These are phyloP conservation scores for Seriola rivoliana DNA, from an alignment of 2,113 vertebrate genomes.

Conservation along the genomic window DNA sequence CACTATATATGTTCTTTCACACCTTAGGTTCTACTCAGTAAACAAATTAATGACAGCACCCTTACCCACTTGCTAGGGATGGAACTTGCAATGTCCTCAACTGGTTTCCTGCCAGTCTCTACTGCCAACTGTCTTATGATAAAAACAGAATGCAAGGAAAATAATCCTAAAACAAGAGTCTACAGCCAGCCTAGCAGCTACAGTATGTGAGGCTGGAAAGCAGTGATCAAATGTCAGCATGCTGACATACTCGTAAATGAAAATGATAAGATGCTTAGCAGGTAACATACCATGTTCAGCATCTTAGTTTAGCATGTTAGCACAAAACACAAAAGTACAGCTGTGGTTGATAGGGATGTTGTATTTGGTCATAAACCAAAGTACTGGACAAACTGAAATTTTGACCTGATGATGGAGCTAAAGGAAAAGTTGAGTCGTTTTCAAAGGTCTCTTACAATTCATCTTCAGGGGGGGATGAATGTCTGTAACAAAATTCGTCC, in stretches of 20 bases:
- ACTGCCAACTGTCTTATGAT: neutral
- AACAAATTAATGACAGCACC: neutral
- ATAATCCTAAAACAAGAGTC: neutral
- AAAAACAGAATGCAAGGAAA: neutral
- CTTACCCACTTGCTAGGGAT: neutral
- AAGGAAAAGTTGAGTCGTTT: neutral
- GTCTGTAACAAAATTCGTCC: neutral
- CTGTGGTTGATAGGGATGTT: neutral
- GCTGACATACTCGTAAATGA: too few relatives aligned
- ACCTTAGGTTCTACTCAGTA: neutral
- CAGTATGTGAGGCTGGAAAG: neutral
- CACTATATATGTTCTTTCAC: neutral
- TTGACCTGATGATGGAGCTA: neutral
- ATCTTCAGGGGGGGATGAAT: neutral
- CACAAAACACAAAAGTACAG: neutral
- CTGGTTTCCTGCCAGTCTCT: neutral
- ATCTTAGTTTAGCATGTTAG: neutral
- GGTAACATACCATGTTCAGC: neutral
- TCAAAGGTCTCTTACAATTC: neutral
- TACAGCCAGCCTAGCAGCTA: neutral
- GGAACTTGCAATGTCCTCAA: neutral
- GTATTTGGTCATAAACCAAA: neutral
- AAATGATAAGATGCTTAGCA: neutral
- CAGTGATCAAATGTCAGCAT: neutral
- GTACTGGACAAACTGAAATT: neutral